Base-by-base conservation (phyloP, 2,888 invertebrate genomes). In the Scrobipalpa atriplicella region DNA sequence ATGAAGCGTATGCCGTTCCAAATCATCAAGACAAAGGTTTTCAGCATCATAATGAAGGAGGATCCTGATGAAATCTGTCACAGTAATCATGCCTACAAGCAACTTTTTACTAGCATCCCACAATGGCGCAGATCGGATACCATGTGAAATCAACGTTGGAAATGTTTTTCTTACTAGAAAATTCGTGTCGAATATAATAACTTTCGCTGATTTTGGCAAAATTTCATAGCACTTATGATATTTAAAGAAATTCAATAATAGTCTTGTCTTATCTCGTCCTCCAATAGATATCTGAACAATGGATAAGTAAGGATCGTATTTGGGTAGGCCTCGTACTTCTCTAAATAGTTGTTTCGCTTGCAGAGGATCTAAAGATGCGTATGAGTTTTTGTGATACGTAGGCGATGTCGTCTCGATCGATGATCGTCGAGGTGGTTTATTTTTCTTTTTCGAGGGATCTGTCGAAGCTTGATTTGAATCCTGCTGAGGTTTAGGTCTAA, bases 221-320 rank as follows among this genome's bases (percentile, higher is more conserved):
- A 92, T 92, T 83, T 92, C 92, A 71, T 92, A 89, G 77, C 92
- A 92, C 79, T 92, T 92, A 73, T 92, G 92, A 76, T 91, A 93
- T 75, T 88, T 92, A 73, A 93, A 93, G 78, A 93, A 93, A 72
- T 92, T 93, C 71, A 92, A 80, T 71, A 92, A 78, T 36, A 92
- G 82, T 72, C 90, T 83, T 21, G 92, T 91, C 80, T 92, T 92
- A 76, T 92, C 92, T 76, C 92, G 81, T 64, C 92, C 92, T 58
- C 92, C 92, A 72, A 92, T 80, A 56, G 92, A 92, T 79, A 92
- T 92, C 83, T 92, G 92, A 70, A 92, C 92, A 74, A 92, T 92
- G 38, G 92, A 92, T 79, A 92, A 85, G 79, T 92, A 92, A 54
- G 92, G 92, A 71, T 92, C 92, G 73, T 90, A 91, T 78, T 87